phyloP scores from a whole-genome alignment of 2,797 vertebrate species.

The Zalophus californianus region DNA sequence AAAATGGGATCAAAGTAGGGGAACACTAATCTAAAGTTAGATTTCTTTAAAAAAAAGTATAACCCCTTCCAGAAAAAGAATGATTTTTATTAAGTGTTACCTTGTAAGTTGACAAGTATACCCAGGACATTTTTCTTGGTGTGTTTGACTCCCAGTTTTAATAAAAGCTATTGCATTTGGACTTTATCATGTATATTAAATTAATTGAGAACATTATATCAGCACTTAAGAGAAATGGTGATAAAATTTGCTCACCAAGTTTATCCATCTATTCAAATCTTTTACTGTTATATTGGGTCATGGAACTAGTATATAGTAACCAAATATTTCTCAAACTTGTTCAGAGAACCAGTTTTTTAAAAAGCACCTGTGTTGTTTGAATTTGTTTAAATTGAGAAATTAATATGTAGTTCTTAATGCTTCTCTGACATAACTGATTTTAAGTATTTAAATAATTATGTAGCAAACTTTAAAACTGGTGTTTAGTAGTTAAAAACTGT shows the following conservation, averaged over 20 bases:
- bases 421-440: slow-evolving; percentile 1
- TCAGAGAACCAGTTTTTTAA: slow-evolving; percentile 26
- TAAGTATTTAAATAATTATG: slow-evolving; percentile 39
- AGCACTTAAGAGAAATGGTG: not conserved
- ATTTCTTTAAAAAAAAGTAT: slow-evolving; percentile 14
- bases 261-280: not conserved
- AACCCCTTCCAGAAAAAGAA: slow-evolving; percentile 14
- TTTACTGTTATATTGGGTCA: slow-evolving; percentile 43
- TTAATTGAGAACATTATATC: slow-evolving; percentile 52
- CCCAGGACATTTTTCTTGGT: slow-evolving; percentile 49
- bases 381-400: slow-evolving; percentile 61
- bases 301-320: slow-evolving; percentile 53
- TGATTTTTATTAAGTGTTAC: slow-evolving; percentile 24
- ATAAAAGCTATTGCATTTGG: slow-evolving; percentile 59
- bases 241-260: slow-evolving; percentile 25
- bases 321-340: slow-evolving; percentile 24
- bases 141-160: slow-evolving; percentile 48
- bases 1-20: slow-evolving; percentile 13
- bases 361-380: slow-evolving; percentile 47
- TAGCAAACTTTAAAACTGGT: slow-evolving; percentile 44
- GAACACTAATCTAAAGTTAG: not conserved
- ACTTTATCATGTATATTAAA: slow-evolving; percentile 61
- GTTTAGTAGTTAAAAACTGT: slow-evolving; percentile 52
- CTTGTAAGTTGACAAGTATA: slow-evolving; percentile 23
- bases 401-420: slow-evolving; percentile 37